Percentiles rank a stretch among this genome's conserved stretches.
Evolutionary conservation across 2,113 vertebrate species (phyloP).

Genomic region (Salvelinus namaycush): DNA sequence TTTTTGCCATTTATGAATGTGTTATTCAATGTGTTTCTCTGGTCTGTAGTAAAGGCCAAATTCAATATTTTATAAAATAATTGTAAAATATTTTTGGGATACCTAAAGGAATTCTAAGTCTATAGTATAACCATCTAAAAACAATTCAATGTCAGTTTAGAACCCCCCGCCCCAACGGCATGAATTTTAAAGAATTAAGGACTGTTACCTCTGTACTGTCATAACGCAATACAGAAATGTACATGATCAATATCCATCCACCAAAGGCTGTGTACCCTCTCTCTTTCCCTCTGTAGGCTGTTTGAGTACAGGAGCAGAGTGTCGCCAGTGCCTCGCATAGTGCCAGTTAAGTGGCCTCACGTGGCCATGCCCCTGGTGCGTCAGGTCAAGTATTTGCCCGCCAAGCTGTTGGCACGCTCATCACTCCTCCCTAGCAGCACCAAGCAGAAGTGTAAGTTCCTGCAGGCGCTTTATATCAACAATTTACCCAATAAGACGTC

Average conservation of each 20-base stretch:
- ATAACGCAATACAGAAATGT: no score
- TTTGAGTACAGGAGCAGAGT: constrained; percentile 86
- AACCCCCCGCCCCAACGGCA: no score
- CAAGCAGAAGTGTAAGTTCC: constrained; percentile 81
- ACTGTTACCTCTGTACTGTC: no score
- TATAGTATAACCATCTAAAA: no score
- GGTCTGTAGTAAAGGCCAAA: no score
- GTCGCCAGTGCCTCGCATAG: constrained; percentile 81
- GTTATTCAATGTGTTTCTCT: no score
- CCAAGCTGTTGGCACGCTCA: constrained; percentile 83
- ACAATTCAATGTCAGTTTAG: no score
- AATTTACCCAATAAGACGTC: neutral
- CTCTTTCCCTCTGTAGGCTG: constrained; percentile 70
- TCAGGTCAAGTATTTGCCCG: constrained; percentile 85
- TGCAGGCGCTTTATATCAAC: neutral
- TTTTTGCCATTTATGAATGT: no score
- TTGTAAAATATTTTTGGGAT: no score
- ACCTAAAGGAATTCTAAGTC: no score
- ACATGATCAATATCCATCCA: no score
- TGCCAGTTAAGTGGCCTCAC: constrained; percentile 85
- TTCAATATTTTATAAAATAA: neutral
- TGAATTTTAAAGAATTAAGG: no score
- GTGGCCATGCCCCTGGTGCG: constrained; percentile 86
- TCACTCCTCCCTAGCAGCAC: constrained; percentile 78
- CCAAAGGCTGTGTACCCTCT: constrained; percentile 10